Base-by-base conservation (phyloP, 1,140 invertebrate species). In the Adelges cooleyi region DNA sequence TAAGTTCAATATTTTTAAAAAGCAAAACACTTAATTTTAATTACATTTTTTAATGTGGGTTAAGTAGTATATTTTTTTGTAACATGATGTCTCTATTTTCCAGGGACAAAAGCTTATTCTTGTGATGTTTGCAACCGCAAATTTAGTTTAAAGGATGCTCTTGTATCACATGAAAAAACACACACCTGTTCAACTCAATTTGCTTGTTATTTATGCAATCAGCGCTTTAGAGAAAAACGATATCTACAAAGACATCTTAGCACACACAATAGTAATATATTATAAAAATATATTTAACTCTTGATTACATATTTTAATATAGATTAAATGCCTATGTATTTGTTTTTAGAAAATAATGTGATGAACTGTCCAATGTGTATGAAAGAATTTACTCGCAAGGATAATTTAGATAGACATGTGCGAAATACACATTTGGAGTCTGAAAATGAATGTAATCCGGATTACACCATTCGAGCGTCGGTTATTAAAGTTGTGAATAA, bases 281-380 rank as follows among this genome's bases (percentile, higher is more conserved):
- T 1, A 29, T 27, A 50, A 50, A n/a, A 23, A 40, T 40, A 52
- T 15, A 6, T 33, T 33, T 33, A 33, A 33, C 5, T 33, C 11
- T 33, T 15, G 9, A 22, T 23, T 9, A 23, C 9, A 22, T 38
- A 40, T 54, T 33, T 36, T 36, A 13, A 20, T 52, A 23, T 20
- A 36, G 23, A 33, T 15, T 23, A 38, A 25, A 40, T 42, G 8
- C 2, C 8, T 33, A 1, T 44, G 5, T 62, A 11, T 2, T 27
- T 27, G 29, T 62, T 62, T 62, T 5, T 15, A 62, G 56, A 48
- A 23, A 48, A 62, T 15, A 62, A 62, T 10, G 44, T 62, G 27
- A 29, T 62, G 56, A 46, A 62, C 17, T 62, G 56, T 33, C 56
- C 56, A 33, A 62, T 62, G 18, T 62, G 56, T 48, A 62, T 62